phyloP scores from a whole-genome alignment of 2,888 invertebrate genomes.

The Caenorhabditis drosophilae region DNA sequence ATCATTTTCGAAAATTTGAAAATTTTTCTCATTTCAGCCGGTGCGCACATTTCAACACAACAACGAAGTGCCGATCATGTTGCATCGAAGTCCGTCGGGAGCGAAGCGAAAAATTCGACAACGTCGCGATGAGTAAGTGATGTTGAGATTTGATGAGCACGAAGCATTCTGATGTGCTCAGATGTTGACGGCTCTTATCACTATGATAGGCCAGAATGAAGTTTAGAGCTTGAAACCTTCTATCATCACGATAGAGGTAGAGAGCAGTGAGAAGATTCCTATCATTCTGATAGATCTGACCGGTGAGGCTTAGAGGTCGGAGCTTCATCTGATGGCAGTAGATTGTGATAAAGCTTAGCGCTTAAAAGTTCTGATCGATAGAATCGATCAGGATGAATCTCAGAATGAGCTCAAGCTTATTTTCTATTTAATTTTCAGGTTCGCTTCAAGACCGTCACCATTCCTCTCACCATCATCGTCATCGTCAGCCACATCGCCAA shows the following conservation, averaged over 20 bases:
- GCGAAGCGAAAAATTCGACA: conserved; percentile 62
- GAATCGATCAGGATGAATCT: not conserved
- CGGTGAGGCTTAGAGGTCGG: too few species aligned
- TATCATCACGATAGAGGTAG: too few species aligned
- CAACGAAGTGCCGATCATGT: conserved; percentile 44
- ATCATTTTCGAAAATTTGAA: too few species aligned
- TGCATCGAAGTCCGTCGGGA: conserved; percentile 60
- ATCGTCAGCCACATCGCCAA: conserved; percentile 33
- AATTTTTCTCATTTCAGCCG: conserved; percentile 34
- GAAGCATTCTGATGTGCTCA: not conserved
- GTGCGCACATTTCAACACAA: conserved; percentile 32
- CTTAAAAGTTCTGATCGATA: too few species aligned
- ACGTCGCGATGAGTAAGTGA: conserved; percentile 25
- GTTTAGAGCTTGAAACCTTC: too few species aligned
- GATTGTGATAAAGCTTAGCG: too few species aligned
- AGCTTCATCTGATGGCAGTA: too few species aligned
- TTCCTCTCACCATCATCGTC: conserved; percentile 45
- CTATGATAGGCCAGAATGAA: too few species aligned
- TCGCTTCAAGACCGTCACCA: too few species aligned
- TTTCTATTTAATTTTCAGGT: conserved; percentile 18
- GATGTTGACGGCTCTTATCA: too few species aligned
- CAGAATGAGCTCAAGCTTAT: not conserved
- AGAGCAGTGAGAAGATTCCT: too few species aligned
- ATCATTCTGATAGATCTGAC: too few species aligned
- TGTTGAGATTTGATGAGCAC: not conserved